phyloP scores from a whole-genome alignment of 2,113 vertebrate genomes.

The Poicephalus gulielmi region DNA sequence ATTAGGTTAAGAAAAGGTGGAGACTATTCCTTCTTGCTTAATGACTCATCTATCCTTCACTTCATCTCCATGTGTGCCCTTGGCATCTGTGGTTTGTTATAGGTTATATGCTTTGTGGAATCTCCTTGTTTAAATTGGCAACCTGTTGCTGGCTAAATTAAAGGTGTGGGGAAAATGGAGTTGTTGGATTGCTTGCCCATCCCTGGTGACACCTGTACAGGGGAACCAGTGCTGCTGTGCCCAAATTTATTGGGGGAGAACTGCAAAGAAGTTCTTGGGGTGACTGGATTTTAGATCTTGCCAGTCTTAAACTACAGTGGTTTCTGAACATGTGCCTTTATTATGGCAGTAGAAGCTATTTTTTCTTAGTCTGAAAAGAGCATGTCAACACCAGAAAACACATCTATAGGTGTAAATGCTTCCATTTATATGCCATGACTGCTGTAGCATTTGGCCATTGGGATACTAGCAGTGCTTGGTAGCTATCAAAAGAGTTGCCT shows the following conservation, averaged over 20 bases:
- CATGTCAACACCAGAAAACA: not conserved
- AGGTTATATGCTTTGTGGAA: not conserved
- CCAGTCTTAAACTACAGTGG: not conserved
- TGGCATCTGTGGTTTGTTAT: not conserved
- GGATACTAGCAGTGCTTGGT: not conserved
- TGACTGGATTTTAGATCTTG: not conserved
- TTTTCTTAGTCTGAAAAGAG: not conserved
- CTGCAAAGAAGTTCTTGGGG: not conserved
- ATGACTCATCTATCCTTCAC: not conserved
- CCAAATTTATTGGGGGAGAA: fast-evolving
- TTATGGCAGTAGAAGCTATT: not conserved
- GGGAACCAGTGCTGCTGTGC: not conserved
- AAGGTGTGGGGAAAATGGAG: fast-evolving
- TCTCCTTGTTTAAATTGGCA: not conserved
- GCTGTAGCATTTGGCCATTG: not conserved
- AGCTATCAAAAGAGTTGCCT: not conserved
- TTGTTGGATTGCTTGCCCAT: not conserved
- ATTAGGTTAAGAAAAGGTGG: not conserved
- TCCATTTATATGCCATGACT: not conserved
- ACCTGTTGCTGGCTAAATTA: not conserved
- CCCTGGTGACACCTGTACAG: not conserved
- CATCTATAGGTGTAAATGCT: not conserved
- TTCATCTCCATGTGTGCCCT: not conserved
- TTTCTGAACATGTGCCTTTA: not conserved
- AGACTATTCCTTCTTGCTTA: not conserved